Percentiles rank a stretch among this genome's conserved stretches.
Evolutionary conservation across 2,888 invertebrate species (phyloP).

Genomic region (Gibbula magus): DNA sequence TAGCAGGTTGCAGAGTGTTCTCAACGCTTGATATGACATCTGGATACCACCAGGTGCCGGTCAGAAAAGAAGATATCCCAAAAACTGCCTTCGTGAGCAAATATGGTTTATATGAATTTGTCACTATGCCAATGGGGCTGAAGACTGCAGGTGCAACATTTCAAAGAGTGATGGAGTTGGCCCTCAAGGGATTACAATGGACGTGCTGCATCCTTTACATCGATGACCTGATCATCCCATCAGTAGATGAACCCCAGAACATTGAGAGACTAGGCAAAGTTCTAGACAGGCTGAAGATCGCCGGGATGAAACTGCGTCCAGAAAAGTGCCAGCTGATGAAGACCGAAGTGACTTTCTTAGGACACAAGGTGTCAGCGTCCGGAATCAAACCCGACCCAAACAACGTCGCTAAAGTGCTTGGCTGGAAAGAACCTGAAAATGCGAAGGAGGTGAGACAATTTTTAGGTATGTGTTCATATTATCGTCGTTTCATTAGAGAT

Average conservation of each 20-base stretch:
- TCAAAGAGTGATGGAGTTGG: too few relatives aligned
- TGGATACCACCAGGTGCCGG: conserved; percentile 42
- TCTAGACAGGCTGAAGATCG: neutral
- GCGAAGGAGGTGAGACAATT: neutral
- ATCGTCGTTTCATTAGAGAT: too few relatives aligned
- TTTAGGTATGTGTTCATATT: neutral
- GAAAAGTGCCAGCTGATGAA: too few relatives aligned
- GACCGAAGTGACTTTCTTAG: neutral
- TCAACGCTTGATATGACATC: conserved; percentile 36
- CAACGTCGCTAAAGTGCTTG: too few relatives aligned
- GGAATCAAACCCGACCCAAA: neutral
- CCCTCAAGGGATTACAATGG: too few relatives aligned
- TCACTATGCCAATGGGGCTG: too few relatives aligned
- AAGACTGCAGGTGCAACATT: too few relatives aligned
- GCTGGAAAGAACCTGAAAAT: neutral
- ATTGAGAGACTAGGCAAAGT: neutral
- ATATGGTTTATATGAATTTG: too few relatives aligned
- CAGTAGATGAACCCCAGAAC: neutral
- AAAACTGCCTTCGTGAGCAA: too few relatives aligned
- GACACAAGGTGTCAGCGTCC: too few relatives aligned
- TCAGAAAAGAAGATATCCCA: neutral
- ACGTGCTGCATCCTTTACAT: too few relatives aligned
- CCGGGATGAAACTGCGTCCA: neutral
- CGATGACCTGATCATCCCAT: neutral
- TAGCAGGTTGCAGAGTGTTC: conserved; percentile 23